phyloP scores from a whole-genome alignment of 1,140 invertebrate genomes.

The Bombus picipes region DNA sequence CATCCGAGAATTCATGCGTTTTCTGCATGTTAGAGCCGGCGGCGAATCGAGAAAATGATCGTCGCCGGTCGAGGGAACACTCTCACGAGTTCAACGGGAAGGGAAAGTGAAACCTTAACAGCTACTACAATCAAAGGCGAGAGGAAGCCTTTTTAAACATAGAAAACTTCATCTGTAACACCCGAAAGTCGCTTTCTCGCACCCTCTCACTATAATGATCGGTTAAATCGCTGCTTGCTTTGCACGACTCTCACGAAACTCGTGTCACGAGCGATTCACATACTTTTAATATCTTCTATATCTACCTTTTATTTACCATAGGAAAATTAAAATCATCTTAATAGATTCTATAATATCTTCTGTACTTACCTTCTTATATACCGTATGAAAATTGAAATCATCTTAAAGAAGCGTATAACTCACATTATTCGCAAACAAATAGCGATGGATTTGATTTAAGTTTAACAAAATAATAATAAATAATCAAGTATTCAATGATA shows the following conservation, averaged over 20 bases:
- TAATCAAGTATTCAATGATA: too few species aligned
- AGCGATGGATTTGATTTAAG: too few species aligned
- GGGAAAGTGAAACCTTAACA: constrained; percentile 10
- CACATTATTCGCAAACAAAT: too few species aligned
- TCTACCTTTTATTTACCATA: background rate
- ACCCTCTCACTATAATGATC: background rate
- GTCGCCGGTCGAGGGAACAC: background rate
- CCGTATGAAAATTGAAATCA: too few species aligned
- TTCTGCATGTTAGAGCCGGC: background rate
- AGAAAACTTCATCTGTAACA: background rate
- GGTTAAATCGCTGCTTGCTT: background rate
- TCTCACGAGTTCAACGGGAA: constrained; percentile 11
- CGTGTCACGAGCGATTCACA: background rate
- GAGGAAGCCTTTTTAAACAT: background rate
- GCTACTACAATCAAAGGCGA: background rate
- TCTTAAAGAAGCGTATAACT: too few species aligned
- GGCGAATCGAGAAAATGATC: constrained; percentile 15
- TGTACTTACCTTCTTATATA: too few species aligned
- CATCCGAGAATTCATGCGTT: constrained; percentile 11
- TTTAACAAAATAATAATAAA: too few species aligned
- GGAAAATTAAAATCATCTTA: background rate
- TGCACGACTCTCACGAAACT: background rate
- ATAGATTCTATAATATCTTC: too few species aligned
- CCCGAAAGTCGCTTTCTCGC: background rate
- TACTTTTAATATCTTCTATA: background rate